Evolutionary conservation across 2,888 invertebrate genomes (phyloP).

Genomic region (Choristoneura rosaceana): DNA sequence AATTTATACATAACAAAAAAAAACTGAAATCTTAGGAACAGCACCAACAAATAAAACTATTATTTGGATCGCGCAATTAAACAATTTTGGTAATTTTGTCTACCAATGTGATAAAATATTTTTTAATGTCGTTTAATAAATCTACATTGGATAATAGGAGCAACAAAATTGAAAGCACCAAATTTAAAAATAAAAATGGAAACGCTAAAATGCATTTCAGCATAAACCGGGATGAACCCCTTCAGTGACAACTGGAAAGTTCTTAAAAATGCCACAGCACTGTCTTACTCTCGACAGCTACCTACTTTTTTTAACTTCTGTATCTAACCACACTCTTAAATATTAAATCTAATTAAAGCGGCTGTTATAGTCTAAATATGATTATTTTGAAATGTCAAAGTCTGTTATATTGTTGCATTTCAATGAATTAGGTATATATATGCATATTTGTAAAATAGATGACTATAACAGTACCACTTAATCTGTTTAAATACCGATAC

Average conservation of each 20-base stretch:
- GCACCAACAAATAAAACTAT: conserved; percentile 45
- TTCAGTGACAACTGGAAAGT: not conserved
- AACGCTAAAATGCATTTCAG: conserved; percentile 17
- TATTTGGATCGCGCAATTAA: conserved; percentile 22
- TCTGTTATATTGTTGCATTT: not conserved
- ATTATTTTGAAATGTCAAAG: not conserved
- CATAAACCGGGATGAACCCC: not conserved
- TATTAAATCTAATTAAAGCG: conserved; percentile 21
- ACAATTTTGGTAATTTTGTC: conserved; percentile 26
- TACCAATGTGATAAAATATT: conserved; percentile 4
- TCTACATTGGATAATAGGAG: not conserved
- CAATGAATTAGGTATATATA: not conserved
- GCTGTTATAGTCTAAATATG: conserved; percentile 21
- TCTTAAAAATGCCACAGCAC: conserved; percentile 12
- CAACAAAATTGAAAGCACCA: conserved; percentile 42
- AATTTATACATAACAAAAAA: conserved; percentile 10
- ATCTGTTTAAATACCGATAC: not conserved
- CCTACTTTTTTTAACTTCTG: conserved; percentile 4
- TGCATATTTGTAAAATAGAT: not conserved
- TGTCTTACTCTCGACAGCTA: not conserved
- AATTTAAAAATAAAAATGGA: conserved; percentile 23
- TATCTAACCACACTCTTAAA: conserved; percentile 20
- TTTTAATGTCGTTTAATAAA: not conserved
- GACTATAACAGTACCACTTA: conserved; percentile 28
- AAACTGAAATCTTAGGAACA: conserved; percentile 45